Percentiles rank a stretch among this genome's conserved stretches.
These are phyloP conservation scores for Sarcophaga bullata DNA, from an alignment of 1,140 invertebrate species.

Conservation along the genomic window DNA sequence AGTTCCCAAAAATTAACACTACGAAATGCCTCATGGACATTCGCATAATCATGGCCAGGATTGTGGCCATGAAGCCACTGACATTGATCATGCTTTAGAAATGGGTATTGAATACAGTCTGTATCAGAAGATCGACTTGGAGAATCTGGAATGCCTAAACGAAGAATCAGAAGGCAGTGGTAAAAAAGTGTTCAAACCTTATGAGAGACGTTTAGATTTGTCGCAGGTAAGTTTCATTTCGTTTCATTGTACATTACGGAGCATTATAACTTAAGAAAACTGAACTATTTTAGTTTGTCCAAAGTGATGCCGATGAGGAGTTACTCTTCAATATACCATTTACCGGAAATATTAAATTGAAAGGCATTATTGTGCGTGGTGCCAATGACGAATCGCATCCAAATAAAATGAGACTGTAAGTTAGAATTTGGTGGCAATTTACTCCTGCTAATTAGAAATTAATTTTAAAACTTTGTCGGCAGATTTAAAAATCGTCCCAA, in stretches of 20 bases:
- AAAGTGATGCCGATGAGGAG: constrained; percentile 95
- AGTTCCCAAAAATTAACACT: not conserved
- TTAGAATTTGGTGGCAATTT: too few species aligned
- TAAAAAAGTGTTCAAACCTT: constrained; percentile 90
- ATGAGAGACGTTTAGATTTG: constrained; percentile 84
- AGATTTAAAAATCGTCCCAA: constrained; percentile 92
- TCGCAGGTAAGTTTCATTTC: constrained; percentile 46
- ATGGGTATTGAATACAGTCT: constrained; percentile 88
- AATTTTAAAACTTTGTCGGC: constrained; percentile 50
- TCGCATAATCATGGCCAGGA: constrained; percentile 56
- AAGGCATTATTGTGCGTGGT: constrained; percentile 90
- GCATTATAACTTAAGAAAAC: not conserved
- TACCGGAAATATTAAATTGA: constrained; percentile 93
- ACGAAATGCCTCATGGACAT: constrained; percentile 61
- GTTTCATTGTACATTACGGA: not conserved
- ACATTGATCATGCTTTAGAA: constrained; percentile 73
- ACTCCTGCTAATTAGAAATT: too few species aligned
- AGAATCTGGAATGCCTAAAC: constrained; percentile 92
- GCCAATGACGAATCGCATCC: constrained; percentile 87
- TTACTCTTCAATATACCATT: constrained; percentile 96
- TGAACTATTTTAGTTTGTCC: constrained; percentile 78
- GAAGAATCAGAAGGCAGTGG: constrained; percentile 87
- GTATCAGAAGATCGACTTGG: constrained; percentile 88
- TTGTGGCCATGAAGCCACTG: constrained; percentile 59
- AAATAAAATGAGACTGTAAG: constrained; percentile 86